Conservation (phyloP, 2,113 vertebrate species). For the Oenanthe melanoleuca region DNA sequence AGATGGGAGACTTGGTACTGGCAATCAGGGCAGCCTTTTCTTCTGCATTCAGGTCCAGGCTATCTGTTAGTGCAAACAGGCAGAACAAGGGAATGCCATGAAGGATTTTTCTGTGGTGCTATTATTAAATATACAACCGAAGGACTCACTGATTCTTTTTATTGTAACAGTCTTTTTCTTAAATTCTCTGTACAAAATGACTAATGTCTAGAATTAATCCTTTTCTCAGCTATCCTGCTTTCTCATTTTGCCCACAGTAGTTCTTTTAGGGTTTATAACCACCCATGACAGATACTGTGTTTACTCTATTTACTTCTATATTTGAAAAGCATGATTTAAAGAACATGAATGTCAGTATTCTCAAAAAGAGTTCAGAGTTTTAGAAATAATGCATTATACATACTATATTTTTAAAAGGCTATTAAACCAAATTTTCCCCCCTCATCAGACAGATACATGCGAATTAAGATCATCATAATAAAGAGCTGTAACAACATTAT, state of each 20-base stretch:
- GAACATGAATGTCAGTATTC: neutral
- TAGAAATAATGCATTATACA: neutral
- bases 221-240: neutral
- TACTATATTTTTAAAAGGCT: neutral
- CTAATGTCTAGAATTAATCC: neutral
- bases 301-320: neutral
- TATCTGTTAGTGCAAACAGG: conserved; percentile 75
- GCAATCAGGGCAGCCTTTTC: conserved; percentile 89
- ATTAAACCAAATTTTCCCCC: rapidly evolving
- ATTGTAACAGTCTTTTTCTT: neutral
- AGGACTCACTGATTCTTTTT: neutral
- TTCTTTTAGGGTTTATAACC: neutral
- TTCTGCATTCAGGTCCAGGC: conserved; percentile 88
- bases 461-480: neutral
- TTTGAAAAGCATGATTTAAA: neutral
- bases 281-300: neutral
- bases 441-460: neutral
- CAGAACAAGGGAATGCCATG: neutral
- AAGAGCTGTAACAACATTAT: neutral
- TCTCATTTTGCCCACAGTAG: neutral
- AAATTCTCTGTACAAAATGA: neutral
- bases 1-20: conserved; percentile 95
- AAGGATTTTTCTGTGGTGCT: neutral
- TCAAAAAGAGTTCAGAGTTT: neutral
- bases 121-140: neutral